A percentile compares a stretch with the other conserved stretches of the same genome.
Evolutionary conservation across 1,140 invertebrate genomes (phyloP).

Genomic region (Vollenhovia emeryi): DNA sequence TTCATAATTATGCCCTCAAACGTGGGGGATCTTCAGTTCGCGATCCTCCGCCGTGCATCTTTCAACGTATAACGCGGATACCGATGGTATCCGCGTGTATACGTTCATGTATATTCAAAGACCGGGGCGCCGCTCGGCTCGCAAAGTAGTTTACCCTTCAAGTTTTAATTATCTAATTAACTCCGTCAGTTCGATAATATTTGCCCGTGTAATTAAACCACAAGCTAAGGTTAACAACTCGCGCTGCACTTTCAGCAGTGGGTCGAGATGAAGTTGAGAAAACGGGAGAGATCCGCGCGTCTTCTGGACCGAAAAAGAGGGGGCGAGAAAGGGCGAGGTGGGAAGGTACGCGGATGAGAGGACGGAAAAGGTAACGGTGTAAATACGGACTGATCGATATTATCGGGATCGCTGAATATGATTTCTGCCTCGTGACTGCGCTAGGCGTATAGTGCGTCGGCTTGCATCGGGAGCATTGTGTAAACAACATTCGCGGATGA

Average conservation of each 20-base stretch:
- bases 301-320: neutral
- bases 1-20: slow-evolving; percentile 14
- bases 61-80: slow-evolving; percentile 34
- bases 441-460: neutral
- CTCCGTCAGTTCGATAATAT: slow-evolving; percentile 79
- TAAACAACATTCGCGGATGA: slow-evolving; percentile 1
- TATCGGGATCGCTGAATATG: slow-evolving; percentile 1
- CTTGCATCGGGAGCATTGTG: neutral
- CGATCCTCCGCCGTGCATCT: slow-evolving; percentile 49
- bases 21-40: slow-evolving; percentile 32
- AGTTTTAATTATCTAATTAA: slow-evolving; percentile 82
- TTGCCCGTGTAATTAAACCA: slow-evolving; percentile 79
- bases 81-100: slow-evolving; percentile 3
- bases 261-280: slow-evolving; percentile 57
- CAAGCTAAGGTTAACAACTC: slow-evolving; percentile 72
- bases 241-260: slow-evolving; percentile 62
- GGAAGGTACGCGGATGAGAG: neutral
- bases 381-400: slow-evolving; percentile 16
- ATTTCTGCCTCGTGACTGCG: slow-evolving; percentile 3
- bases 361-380: neutral
- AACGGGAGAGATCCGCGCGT: slow-evolving; percentile 44
- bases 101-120: slow-evolving; percentile 54
- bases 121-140: slow-evolving; percentile 25
- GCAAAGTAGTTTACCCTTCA: slow-evolving; percentile 78
- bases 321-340: neutral